Evolutionary conservation across 2,113 vertebrate genomes (phyloP).

Genomic region (Mastomys natalensis): DNA sequence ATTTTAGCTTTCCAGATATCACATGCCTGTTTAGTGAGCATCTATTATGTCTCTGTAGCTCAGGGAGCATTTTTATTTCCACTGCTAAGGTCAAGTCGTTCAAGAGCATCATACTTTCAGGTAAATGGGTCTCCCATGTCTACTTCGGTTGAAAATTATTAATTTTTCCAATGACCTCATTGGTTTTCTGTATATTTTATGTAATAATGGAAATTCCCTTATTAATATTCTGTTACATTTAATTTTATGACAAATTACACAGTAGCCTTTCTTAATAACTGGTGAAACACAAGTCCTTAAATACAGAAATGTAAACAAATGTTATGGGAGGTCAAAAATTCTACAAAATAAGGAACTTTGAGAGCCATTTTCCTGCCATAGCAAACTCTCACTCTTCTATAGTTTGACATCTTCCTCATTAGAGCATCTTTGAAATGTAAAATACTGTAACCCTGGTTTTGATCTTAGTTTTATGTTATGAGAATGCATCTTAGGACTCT

Average conservation of each 20-base stretch:
- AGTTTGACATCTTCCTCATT: not conserved
- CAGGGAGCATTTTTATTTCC: not conserved
- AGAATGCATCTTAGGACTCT: not conserved
- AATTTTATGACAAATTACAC: slow-evolving; percentile 14
- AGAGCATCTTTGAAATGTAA: not conserved
- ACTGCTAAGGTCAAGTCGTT: not conserved
- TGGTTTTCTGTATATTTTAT: slow-evolving; percentile 14
- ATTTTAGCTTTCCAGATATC: not conserved
- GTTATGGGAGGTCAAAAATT: not conserved
- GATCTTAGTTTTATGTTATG: not conserved
- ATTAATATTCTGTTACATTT: slow-evolving; percentile 36
- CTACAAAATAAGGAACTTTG: not conserved
- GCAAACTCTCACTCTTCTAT: not conserved
- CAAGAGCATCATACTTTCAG: not conserved
- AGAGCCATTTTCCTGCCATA: not conserved
- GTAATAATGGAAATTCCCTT: slow-evolving; percentile 21
- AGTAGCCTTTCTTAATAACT: not conserved
- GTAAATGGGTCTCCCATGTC: not conserved
- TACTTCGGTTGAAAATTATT: slow-evolving; percentile 38
- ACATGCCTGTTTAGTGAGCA: not conserved
- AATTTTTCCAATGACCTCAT: not conserved
- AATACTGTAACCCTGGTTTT: not conserved
- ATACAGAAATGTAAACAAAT: not conserved
- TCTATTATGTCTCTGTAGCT: not conserved
- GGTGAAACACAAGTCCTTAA: not conserved